Evolutionary conservation across 2,797 vertebrate genomes (phyloP), one percentile per base, ranked within the genome.

Genomic region (Brachymystax lenok): DNA sequence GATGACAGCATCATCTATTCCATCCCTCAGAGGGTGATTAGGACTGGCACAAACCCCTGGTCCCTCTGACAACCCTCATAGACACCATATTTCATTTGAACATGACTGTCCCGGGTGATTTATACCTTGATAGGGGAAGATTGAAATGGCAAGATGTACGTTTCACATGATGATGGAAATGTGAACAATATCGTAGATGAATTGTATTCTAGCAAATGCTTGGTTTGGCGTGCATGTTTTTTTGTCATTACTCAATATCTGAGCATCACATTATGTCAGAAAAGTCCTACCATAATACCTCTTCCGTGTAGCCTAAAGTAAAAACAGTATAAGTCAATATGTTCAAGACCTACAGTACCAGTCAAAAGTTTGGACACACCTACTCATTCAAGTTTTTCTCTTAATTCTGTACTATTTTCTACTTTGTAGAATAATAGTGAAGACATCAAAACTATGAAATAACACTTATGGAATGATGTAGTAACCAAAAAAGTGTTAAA

Each of bases 11-110:
- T 87, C 77, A 84, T 82, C 79, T 75, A 85, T 79, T 71, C 76
- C 72, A 69, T 67, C 74, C 81, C 84, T 83, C 75, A 67, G 75
- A 77, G 73, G 79, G 79, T 66, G 82, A 84, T 88, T 83, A 86
- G 79, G 75, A 79, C 76, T 77, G 75, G 82, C 67, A 63, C 76
- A 10, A 77, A 21, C 73, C 75, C 69, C 52, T 19, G 50, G 75
- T 79, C 72, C 66, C 69, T 78, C 74, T 74, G 73, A 79, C 73
- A 73, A 80, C 81, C 78, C 76, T 81, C 75, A 66, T 68, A 82
- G 79, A 86, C 71, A 54, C 78, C 78, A 85, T 82, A 84, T 80
- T 85, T 86, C 81, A 86, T 83, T 84, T 78, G 72, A 77, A 80
- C 82, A 68, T 77, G 72, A 74, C 75, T 73, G 76, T 83, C 74